Conservation (phyloP, 2,888 invertebrate species). For the Ptychoptera contaminata region DNA sequence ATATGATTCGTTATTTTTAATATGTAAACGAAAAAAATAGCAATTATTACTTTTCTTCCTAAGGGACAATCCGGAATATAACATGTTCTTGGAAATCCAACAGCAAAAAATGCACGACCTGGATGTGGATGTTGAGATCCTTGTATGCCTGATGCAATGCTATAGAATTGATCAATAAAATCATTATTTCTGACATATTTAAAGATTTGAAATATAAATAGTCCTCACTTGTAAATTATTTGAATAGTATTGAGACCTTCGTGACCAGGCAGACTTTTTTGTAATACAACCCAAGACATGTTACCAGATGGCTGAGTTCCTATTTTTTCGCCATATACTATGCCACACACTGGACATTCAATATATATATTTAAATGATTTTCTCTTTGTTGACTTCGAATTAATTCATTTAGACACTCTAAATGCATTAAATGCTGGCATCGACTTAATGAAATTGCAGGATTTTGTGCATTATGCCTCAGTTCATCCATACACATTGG, state of each 20-base stretch:
- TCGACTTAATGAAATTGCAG: constrained; percentile 48
- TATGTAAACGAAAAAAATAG: constrained; percentile 3
- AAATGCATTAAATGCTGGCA: constrained; percentile 71
- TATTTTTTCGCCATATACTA: constrained; percentile 62
- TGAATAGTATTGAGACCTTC: constrained; percentile 51
- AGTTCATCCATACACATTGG: constrained; percentile 50
- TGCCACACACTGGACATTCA: constrained; percentile 76
- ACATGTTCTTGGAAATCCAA: constrained; percentile 69
- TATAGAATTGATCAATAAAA: constrained; percentile 30
- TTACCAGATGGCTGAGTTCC: constrained; percentile 70
- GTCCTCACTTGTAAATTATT: constrained; percentile 61
- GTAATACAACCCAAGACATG: constrained; percentile 66
- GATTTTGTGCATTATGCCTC: constrained; percentile 31
- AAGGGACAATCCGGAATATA: constrained; percentile 72
- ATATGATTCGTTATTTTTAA: neutral
- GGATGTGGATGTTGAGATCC: constrained; percentile 63
- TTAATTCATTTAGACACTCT: constrained; percentile 60
- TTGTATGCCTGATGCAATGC: constrained; percentile 75
- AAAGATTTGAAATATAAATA: constrained; percentile 4
- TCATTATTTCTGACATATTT: too few species aligned
- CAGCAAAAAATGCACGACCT: constrained; percentile 73
- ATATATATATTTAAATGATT: constrained; percentile 45
- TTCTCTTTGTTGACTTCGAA: constrained; percentile 43
- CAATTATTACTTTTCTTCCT: constrained; percentile 42
- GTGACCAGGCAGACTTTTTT: constrained; percentile 52